Evolutionary conservation across 2,113 vertebrate species (phyloP).

Genomic region (Callionymus lyra): DNA sequence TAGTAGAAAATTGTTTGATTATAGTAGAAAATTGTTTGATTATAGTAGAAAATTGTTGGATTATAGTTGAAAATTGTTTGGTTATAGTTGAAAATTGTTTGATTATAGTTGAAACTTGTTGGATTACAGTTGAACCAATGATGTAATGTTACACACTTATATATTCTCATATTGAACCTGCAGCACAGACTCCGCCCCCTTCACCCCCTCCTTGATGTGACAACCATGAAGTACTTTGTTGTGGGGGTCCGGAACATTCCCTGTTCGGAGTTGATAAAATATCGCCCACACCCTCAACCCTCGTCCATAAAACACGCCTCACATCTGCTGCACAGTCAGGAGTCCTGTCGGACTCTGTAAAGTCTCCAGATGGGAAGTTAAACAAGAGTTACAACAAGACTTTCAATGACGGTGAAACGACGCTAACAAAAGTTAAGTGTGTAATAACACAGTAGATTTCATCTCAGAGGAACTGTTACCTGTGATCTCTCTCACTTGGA

Average conservation of each 20-base stretch:
- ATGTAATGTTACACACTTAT: too few relatives aligned
- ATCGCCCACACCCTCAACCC: constrained; percentile 37
- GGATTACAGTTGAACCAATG: too few relatives aligned
- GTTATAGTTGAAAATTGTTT: too few relatives aligned
- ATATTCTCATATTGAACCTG: constrained; percentile 21
- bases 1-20: too few relatives aligned
- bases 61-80: too few relatives aligned
- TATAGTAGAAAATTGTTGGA: too few relatives aligned
- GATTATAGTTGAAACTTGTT: too few relatives aligned
- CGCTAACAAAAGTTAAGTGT: constrained; percentile 22
- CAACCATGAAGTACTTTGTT: constrained; percentile 39
- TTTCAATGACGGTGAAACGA: constrained; percentile 51
- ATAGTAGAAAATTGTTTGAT: too few relatives aligned
- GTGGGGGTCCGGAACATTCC: constrained; percentile 40
- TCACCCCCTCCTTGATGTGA: constrained; percentile 23
- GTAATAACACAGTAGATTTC: background rate
- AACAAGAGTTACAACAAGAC: constrained; percentile 55
- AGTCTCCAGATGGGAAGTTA: constrained; percentile 65
- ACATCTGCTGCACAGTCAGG: constrained; percentile 69
- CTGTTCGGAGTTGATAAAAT: constrained; percentile 57
- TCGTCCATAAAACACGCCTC: constrained; percentile 58
- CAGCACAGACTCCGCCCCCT: constrained; percentile 15
- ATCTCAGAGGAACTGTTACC: constrained; percentile 53
- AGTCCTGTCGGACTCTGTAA: constrained; percentile 63
- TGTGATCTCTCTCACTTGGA: constrained; percentile 87